Conservation (phyloP, 2,888 invertebrate species). For the Keiferia lycopersicella region DNA sequence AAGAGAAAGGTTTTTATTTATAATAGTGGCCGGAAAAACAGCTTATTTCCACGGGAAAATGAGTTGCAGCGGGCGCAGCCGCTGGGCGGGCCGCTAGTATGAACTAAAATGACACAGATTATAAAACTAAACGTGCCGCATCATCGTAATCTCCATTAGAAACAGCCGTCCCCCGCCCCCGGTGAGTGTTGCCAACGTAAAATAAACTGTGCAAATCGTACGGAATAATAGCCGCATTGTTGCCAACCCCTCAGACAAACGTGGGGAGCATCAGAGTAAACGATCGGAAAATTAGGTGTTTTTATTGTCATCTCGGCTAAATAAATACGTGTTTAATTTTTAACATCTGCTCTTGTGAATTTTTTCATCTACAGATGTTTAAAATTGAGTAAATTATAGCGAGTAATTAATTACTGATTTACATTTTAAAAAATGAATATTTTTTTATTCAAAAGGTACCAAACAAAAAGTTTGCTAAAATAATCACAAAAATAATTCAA, state of each 20-base stretch:
- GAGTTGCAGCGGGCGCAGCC: no score
- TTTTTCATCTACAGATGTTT: not conserved
- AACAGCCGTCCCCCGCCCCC: slow-evolving; percentile 39
- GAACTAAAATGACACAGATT: slow-evolving; percentile 13
- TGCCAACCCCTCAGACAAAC: slow-evolving; percentile 39
- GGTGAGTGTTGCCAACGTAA: slow-evolving; percentile 67
- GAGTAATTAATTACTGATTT: no score
- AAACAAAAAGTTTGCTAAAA: no score
- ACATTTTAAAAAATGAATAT: no score
- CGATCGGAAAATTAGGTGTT: slow-evolving; percentile 45
- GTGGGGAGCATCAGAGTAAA: slow-evolving; percentile 35
- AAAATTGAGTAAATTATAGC: not conserved
- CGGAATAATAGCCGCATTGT: slow-evolving; percentile 74
- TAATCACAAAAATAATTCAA: no score
- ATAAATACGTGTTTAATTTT: slow-evolving; percentile 18
- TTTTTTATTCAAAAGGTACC: no score
- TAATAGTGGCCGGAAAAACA: no score
- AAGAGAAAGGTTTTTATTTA: no score
- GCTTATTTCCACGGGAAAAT: no score
- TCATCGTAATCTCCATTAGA: slow-evolving; percentile 31
- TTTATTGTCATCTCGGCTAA: slow-evolving; percentile 14
- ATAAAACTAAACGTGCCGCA: slow-evolving; percentile 7
- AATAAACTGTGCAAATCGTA: slow-evolving; percentile 79
- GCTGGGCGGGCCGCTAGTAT: no score
- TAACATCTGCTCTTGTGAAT: not conserved